A percentile compares a stretch with the other conserved stretches of the same genome.
Conservation (phyloP, 2,888 invertebrate species). For the Acanthoscelides obtectus region DNA sequence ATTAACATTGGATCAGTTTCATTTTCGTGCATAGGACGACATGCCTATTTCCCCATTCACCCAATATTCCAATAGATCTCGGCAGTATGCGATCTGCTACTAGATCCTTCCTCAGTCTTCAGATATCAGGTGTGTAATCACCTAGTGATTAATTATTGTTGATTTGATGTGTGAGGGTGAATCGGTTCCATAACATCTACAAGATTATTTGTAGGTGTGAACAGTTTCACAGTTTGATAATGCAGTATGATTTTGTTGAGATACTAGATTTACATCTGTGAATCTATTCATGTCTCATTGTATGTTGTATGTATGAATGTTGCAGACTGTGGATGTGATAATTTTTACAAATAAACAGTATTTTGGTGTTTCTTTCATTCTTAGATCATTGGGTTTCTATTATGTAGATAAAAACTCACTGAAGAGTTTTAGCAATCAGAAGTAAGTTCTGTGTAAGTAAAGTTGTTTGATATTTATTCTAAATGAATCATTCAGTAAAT, state of each 20-base stretch:
- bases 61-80: background rate
- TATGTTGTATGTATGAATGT: too few species aligned
- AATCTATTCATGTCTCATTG: too few species aligned
- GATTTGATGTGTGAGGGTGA: background rate
- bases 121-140: background rate
- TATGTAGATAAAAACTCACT: too few species aligned
- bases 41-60: background rate
- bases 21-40: background rate
- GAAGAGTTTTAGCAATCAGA: too few species aligned
- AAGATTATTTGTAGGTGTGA: background rate
- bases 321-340: too few species aligned
- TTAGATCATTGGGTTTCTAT: too few species aligned
- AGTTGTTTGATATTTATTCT: too few species aligned
- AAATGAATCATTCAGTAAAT: too few species aligned
- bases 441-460: too few species aligned
- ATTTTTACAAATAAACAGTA: too few species aligned
- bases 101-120: background rate
- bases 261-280: too few species aligned
- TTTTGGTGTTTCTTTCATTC: too few species aligned
- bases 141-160: background rate
- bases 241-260: background rate
- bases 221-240: background rate
- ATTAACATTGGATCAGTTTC: background rate
- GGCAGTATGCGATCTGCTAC: background rate
- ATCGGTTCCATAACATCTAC: background rate